Base-by-base conservation (phyloP, 2,797 vertebrate genomes). In the Spinibarbus caldwelli region DNA sequence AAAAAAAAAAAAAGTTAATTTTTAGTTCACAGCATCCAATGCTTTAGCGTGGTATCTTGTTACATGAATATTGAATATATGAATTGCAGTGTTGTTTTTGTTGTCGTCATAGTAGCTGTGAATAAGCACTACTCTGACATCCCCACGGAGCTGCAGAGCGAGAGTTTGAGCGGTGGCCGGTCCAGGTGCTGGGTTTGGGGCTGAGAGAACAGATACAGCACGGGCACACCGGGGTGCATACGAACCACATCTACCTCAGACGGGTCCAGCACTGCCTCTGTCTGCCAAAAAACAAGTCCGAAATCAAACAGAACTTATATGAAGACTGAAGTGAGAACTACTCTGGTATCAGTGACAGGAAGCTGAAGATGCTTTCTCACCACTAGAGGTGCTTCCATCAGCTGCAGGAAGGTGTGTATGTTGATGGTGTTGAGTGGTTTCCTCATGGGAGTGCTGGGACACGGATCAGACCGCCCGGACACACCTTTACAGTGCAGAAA, bases 401-500 rank as follows among this genome's bases (percentile, higher is more conserved):
- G 94, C 92, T 97, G 97, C 86, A 99, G 94, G 92, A 98, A 98
- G 45, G 92, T 92, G 93, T 99, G 95, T 84, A 99, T 95, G 92
- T 91, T 96, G 86, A 99, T 93, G 12, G 96, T 95, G 29, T 96
- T 95, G 86, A 99, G 84, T 0, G 95, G 85, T 62, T 94, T 95
- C 75, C 90, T 95, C 96, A 98, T 95, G 12, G 88, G 90, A 0
- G 96, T 97, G 88, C 94, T 90, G 67, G 91, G 94, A 89, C 98
- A 99, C 19, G 93, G 93, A 78, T 96, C 95, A 0, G 86, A 89
- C 49, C 80, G 88, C 6, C 89, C 91, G 0, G 75, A 72, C 66
- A 86, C 91, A 5, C 0, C 52, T 87, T 93, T 90, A 89, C 97
- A 99, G 91, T 98, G 97, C 80, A 96, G 96, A 92, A 98, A 97